Evolutionary conservation across 2,797 vertebrate species (phyloP).

Genomic region (Halcyon smyrnensis): DNA sequence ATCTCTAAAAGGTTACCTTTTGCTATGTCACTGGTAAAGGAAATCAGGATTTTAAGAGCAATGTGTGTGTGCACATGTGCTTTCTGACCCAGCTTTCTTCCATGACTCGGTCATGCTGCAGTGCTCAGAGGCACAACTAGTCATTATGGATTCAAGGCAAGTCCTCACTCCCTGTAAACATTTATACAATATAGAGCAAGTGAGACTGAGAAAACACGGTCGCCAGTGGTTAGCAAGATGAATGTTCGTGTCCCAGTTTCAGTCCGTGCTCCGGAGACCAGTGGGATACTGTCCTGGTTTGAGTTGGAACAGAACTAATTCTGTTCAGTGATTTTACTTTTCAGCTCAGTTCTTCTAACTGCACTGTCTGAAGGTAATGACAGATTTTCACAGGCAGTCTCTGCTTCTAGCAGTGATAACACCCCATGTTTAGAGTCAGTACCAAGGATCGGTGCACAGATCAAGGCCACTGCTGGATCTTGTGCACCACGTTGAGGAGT

Average conservation of each 20-base stretch:
- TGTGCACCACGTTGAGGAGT: too few relatives aligned
- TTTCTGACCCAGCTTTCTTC: neutral
- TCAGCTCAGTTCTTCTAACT: too few relatives aligned
- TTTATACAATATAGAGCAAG: neutral
- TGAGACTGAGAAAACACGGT: neutral
- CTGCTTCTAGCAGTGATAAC: too few relatives aligned
- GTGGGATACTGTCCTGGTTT: neutral
- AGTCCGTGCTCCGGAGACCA: neutral
- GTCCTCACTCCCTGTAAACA: neutral
- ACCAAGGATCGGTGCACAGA: too few relatives aligned
- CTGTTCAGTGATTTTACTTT: too few relatives aligned
- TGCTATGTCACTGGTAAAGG: neutral
- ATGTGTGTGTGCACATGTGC: neutral
- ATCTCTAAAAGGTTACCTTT: neutral
- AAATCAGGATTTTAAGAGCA: neutral
- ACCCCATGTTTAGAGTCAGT: too few relatives aligned
- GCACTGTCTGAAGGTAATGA: too few relatives aligned
- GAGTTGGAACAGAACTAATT: too few relatives aligned
- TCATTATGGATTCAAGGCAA: neutral
- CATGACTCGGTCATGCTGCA: rapidly evolving
- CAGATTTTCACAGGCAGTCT: too few relatives aligned
- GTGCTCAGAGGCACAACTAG: neutral
- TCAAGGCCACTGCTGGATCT: too few relatives aligned
- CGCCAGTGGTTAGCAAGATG: neutral
- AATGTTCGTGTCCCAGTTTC: neutral